Base-by-base conservation (phyloP, 2,113 vertebrate species). In the Choloepus hoffmanni region DNA sequence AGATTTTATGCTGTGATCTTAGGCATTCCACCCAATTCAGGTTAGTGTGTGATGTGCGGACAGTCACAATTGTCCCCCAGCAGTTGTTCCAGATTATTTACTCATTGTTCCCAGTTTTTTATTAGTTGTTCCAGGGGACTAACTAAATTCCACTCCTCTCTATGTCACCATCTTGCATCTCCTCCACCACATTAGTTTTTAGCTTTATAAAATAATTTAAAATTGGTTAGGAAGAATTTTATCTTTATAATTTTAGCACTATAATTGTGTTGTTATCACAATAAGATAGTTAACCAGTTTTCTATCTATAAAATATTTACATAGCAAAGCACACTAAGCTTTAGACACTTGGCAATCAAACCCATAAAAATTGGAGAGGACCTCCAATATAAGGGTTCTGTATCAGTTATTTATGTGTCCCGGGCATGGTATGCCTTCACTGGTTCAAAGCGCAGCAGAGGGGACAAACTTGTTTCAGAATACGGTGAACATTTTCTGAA, bases 261-360 rank as follows among this genome's bases (percentile, higher is more conserved):
- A 97, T 98, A 98, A 98, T 96, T 97, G 11, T 98, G 98, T 98
- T 98, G 98, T 98, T 97, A 96, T 97, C 95, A 98, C 98, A 98
- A 98, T 97, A 98, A 98, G 97, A 98, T 97, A 98, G 96, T 98
- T 98, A 90, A 98, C 98, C 98, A 98, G 98, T 98, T 98, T 98
- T 98, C 98, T 98, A 98, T 98, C 98, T 98, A 98, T 98, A 98
- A 98, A 99, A 98, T 99, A 99, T 99, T 98, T 99, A 99, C 98
- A 98, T 97, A 99, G 97, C 98, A 98, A 95, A 98, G 98, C 98
- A 98, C 98, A 98, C 98, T 93, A 98, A 98, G 98, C 95, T 98
- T 98, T 36, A 98, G 98, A 98, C 98, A 98, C 91, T 96, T 97
- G 95, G 90, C 95, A 92, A 98, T 98, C 98, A 98, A 98, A 98